These are phyloP conservation scores for Prolemur simus DNA, from an alignment of 2,113 vertebrate species.

Conservation along the genomic window DNA sequence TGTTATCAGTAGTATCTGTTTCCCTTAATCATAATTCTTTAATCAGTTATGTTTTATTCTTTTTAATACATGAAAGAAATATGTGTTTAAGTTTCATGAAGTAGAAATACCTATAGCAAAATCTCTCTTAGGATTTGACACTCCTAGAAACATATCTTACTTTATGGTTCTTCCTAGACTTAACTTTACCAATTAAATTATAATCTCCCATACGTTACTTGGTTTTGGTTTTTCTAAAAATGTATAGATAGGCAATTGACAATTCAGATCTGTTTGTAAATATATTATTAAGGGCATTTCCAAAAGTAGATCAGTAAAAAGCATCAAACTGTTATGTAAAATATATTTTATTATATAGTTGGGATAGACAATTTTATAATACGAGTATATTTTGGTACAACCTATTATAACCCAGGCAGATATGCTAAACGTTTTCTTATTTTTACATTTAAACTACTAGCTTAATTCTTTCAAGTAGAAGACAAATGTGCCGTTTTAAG, in stretches of 20 bases:
- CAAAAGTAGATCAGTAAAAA: background rate
- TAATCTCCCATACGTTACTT: background rate
- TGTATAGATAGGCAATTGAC: background rate
- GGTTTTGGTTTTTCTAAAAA: background rate
- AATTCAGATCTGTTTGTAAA: background rate
- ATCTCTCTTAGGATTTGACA: background rate
- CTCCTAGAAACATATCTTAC: background rate
- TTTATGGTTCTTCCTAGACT: background rate
- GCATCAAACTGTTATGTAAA: background rate
- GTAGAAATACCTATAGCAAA: background rate
- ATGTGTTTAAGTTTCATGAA: background rate
- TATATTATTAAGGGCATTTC: background rate
- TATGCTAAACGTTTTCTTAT: background rate
- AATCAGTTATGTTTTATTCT: background rate
- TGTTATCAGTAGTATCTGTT: background rate
- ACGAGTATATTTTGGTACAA: background rate
- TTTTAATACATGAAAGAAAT: background rate
- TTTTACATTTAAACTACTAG: slow-evolving; percentile 18
- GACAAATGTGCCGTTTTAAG: background rate
- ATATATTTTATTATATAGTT: background rate
- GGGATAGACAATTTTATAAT: background rate
- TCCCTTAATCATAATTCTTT: background rate
- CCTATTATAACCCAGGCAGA: background rate
- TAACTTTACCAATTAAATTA: background rate
- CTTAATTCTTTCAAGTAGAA: background rate